phyloP scores from a whole-genome alignment of 2,797 vertebrate species.

The Yasuhikotakia modesta region DNA sequence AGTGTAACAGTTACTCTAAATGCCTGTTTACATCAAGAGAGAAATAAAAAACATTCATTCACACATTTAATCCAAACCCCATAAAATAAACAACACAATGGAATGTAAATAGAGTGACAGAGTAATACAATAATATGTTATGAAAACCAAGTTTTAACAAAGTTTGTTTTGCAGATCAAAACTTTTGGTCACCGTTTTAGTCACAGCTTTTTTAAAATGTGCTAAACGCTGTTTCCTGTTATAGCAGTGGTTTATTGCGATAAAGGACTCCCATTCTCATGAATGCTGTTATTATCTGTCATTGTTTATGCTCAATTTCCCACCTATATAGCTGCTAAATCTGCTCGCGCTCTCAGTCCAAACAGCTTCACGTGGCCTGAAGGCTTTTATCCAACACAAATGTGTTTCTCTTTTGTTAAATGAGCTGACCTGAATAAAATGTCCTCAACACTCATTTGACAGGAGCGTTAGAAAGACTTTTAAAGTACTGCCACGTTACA shows the following conservation, averaged over 20 bases:
- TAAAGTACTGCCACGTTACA: background rate
- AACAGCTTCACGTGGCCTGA: background rate
- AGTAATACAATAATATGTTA: too few relatives aligned
- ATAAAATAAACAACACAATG: background rate
- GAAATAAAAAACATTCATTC: slow-evolving; percentile 3
- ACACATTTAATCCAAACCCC: background rate
- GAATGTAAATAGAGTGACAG: background rate
- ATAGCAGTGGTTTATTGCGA: slow-evolving; percentile 1
- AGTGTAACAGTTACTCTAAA: slow-evolving; percentile 2
- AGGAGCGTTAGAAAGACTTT: slow-evolving; percentile 1
- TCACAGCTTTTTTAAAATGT: background rate
- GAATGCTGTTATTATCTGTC: background rate
- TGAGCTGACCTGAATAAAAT: background rate
- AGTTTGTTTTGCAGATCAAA: too few relatives aligned
- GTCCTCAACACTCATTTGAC: background rate
- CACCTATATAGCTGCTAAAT: background rate
- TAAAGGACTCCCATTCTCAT: background rate
- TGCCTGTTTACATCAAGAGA: background rate
- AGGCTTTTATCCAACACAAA: slow-evolving; percentile 16
- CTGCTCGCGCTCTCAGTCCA: background rate
- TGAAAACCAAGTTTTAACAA: too few relatives aligned
- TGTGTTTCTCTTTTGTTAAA: background rate
- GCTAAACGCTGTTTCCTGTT: background rate
- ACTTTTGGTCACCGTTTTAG: too few relatives aligned
- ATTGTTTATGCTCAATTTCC: background rate